Base-by-base conservation (phyloP, 1,140 invertebrate genomes). In the Aricia agestis region DNA sequence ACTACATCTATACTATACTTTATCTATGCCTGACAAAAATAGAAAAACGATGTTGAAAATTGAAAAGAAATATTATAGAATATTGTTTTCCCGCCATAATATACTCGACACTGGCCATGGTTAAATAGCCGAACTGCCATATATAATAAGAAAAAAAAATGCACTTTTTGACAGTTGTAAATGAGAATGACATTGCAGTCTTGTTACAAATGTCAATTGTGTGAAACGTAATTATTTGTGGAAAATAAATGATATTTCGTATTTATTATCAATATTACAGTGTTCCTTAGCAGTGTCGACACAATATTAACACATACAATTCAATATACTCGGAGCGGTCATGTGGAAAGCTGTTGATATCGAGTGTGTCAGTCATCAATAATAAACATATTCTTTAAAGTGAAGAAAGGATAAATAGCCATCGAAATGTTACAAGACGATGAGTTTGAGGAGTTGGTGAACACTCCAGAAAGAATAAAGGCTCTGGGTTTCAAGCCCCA, bases 401-500 rank as follows among this genome's bases (percentile, higher is more conserved):
- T 65, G 32, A 41, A 41, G 25, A 42, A 9, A 69, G 59, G 31
- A 18, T 70, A 70, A 68, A 70, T 65, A 67, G 32, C 45, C 18
- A 59, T 63, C 69, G 87, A 81, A 71, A 91, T 91, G 89, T 76
- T 89, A 75, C 79, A 82, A 71, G 89, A 90, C 79, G 85, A 90
- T 65, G 87, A 90, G 32, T 85, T 76, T 72, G 87, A 90, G 66
- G 59, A 75, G 17, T 68, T 83, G 72, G 76, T 86, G 65, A 72
- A 78, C 65, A 83, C 83, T 66, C 81, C 83, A 58, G 80, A 90
- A 71, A 76, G 89, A 25, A 76, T 85, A 42, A 67, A 79, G 63
- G 78, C 75, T 75, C 76, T 90, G 73, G 89, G 89, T 59, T 91
- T 86, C 77, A 84, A 86, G 68, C 93, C 93, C 1, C 95, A 96